Evolutionary conservation across 1,140 invertebrate species (phyloP).

Genomic region (Lethocerus indicus): DNA sequence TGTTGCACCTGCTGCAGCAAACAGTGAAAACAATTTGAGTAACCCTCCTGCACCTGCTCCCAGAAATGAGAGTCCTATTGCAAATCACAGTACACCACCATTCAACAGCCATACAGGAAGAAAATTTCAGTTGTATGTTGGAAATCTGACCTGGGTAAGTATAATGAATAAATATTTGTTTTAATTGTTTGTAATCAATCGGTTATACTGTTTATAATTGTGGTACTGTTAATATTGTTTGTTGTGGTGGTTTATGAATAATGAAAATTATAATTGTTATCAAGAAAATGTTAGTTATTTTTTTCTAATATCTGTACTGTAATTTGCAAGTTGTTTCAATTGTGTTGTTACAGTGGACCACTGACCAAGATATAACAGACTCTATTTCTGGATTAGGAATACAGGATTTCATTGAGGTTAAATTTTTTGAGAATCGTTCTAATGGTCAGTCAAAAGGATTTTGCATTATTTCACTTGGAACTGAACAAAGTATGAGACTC

Average conservation of each 20-base stretch:
- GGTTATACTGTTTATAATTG: too few species aligned
- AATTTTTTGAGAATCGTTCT: conserved; percentile 97
- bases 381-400: conserved; percentile 74
- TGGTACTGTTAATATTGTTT: neutral
- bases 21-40: conserved; percentile 18
- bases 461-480: conserved; percentile 80
- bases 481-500: conserved; percentile 74
- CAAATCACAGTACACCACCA: conserved; percentile 3
- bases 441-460: conserved; percentile 99
- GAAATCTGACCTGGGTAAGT: conserved; percentile 79
- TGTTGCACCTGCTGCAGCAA: conserved; percentile 35
- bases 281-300: too few species aligned
- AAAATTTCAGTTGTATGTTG: conserved; percentile 81
- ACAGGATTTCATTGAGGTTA: conserved; percentile 89
- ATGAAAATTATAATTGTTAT: neutral
- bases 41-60: conserved; percentile 21
- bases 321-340: conserved; percentile 6
- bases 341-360: conserved; percentile 74
- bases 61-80: conserved; percentile 20
- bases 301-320: neutral
- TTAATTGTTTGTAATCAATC: too few species aligned
- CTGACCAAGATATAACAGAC: conserved; percentile 88
- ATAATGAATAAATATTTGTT: neutral
- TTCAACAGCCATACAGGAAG: conserved; percentile 51
- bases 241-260: neutral